A percentile compares a stretch with the other conserved stretches of the same genome.
phyloP scores from a whole-genome alignment of 2,888 invertebrate genomes.

The Cloeon dipterum region DNA sequence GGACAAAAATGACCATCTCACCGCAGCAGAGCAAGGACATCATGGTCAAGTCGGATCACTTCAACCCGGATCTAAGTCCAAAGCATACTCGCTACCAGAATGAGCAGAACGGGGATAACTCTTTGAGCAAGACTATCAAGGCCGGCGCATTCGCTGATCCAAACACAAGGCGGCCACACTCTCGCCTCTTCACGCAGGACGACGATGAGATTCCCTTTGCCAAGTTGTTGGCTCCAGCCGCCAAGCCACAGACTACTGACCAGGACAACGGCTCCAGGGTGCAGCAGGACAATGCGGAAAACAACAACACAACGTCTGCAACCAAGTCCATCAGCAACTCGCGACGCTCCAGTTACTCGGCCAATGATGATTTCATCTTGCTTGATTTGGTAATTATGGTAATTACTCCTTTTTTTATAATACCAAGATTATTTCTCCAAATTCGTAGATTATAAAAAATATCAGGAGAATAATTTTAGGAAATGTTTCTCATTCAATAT shows the following conservation, averaged over 20 bases:
- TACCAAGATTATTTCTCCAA: too few species aligned
- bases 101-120: conserved; percentile 13
- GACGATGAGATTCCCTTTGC: conserved; percentile 42
- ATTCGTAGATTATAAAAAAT: too few species aligned
- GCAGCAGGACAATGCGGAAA: conserved; percentile 19
- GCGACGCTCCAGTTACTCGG: conserved; percentile 22
- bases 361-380: conserved; percentile 43
- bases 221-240: too few species aligned
- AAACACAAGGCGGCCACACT: conserved; percentile 17
- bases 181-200: conserved; percentile 22
- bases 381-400: conserved; percentile 38
- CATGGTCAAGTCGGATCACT: conserved; percentile 82
- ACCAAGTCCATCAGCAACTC: conserved; percentile 10
- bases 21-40: conserved; percentile 43
- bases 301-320: conserved; percentile 7
- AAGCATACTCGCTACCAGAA: conserved; percentile 24
- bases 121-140: conserved; percentile 41
- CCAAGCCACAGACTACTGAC: neutral
- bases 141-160: conserved; percentile 54
- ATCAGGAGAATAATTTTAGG: too few species aligned
- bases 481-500: too few species aligned
- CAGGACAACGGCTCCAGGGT: conserved; percentile 9
- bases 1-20: conserved; percentile 79
- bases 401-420: neutral
- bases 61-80: conserved; percentile 49